These are phyloP conservation scores for Porites cylindrica DNA, from an alignment of 92 coral and sea anemone species.

Conservation along the genomic window DNA sequence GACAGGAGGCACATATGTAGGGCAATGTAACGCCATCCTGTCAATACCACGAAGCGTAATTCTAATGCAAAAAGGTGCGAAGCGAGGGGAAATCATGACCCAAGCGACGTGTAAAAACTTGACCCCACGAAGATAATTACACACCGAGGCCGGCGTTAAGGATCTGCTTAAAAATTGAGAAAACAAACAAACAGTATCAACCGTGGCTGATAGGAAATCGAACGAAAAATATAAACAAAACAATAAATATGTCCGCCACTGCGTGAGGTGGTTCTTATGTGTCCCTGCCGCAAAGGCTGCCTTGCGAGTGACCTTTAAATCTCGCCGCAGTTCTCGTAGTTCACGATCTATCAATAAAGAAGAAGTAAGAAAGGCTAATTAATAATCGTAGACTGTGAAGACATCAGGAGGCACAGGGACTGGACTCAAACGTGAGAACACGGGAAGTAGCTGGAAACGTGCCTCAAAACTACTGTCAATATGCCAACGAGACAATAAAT, in stretches of 20 bases:
- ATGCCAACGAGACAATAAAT: constrained; percentile 18
- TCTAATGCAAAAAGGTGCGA: constrained; percentile 3
- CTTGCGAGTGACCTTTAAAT: constrained; percentile 13
- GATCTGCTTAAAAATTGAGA: constrained; percentile 38
- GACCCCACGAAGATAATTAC: constrained; percentile 36
- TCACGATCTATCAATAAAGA: constrained; percentile 12
- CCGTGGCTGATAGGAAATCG: neutral
- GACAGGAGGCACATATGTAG: constrained; percentile 12
- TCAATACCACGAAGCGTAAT: constrained; percentile 26
- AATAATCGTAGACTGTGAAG: neutral
- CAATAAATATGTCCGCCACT: constrained; percentile 17
- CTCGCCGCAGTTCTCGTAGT: constrained; percentile 9
- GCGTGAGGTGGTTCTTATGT: constrained; percentile 18
- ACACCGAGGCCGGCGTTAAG: constrained; percentile 27
- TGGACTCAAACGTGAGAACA: neutral
- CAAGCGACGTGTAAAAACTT: constrained; percentile 21
- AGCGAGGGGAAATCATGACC: constrained; percentile 20
- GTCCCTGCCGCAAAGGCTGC: constrained; percentile 17
- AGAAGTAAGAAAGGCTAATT: neutral
- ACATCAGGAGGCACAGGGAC: neutral
- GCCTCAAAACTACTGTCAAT: neutral
- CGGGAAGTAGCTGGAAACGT: neutral
- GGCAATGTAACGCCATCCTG: constrained; percentile 24
- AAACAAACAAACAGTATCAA: constrained; percentile 28
- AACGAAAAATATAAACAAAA: constrained; percentile 36